Evolutionary conservation across 2,888 invertebrate species (phyloP).

Genomic region (Scaptomyza tumidula): DNA sequence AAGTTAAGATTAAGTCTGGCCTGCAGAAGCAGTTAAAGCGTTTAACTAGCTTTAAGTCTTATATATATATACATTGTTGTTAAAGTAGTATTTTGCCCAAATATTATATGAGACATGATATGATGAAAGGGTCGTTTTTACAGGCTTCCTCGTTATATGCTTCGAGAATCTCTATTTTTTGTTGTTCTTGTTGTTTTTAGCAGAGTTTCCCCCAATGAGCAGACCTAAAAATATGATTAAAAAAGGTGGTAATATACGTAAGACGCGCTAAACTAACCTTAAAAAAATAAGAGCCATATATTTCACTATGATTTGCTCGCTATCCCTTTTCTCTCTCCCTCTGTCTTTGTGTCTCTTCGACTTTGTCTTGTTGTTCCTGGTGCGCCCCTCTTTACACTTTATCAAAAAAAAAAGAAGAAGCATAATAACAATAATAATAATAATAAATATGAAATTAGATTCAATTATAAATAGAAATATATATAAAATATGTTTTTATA

Average conservation of each 20-base stretch:
- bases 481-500: conserved; percentile 41
- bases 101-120: background rate
- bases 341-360: conserved; percentile 30
- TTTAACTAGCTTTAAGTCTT: conserved; percentile 42
- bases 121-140: conserved; percentile 40
- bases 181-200: conserved; percentile 78
- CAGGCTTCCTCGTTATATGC: conserved; percentile 79
- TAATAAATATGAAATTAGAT: background rate
- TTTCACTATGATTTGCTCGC: conserved; percentile 47
- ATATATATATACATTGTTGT: conserved; percentile 5
- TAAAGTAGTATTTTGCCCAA: conserved; percentile 10
- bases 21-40: conserved; percentile 15
- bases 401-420: conserved; percentile 2
- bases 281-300: conserved; percentile 52
- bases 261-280: conserved; percentile 77
- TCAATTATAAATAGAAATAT: conserved; percentile 36
- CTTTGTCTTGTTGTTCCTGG: conserved; percentile 32
- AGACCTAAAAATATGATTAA: background rate
- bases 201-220: conserved; percentile 43
- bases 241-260: conserved; percentile 76
- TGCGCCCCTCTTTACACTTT: conserved; percentile 24
- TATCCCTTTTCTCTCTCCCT: conserved; percentile 33
- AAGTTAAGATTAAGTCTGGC: conserved; percentile 46
- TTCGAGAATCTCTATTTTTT: conserved; percentile 83
- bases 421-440: background rate